phyloP scores from a whole-genome alignment of 2,113 vertebrate species.

The Melanerpes formicivorus region DNA sequence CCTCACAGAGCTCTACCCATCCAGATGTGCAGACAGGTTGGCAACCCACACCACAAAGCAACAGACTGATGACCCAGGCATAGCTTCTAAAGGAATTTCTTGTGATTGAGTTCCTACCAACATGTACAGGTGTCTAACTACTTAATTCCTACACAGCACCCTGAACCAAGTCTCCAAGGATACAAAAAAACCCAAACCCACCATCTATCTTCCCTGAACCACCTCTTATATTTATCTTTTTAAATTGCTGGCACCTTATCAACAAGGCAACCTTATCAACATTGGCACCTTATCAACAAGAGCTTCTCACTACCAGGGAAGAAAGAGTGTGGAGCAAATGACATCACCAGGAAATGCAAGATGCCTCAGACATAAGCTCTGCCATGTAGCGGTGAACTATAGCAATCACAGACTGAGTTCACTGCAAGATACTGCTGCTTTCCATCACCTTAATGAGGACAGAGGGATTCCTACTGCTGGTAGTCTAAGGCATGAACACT shows the following conservation, averaged over 20 bases:
- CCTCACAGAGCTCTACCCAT: not conserved
- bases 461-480: not conserved
- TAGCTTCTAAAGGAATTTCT: constrained; percentile 25
- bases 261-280: not conserved
- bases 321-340: not conserved
- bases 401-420: not conserved
- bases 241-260: not conserved
- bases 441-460: not conserved
- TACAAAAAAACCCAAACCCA: not conserved
- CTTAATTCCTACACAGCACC: not conserved
- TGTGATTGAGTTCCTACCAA: not conserved
- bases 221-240: not conserved
- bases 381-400: not conserved
- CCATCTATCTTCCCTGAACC: not conserved
- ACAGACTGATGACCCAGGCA: not conserved
- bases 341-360: not conserved
- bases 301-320: not conserved
- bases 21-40: not conserved
- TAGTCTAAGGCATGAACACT: not conserved
- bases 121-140: fast-evolving
- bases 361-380: not conserved
- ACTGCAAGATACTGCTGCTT: not conserved
- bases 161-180: not conserved
- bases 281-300: not conserved
- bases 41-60: not conserved